phyloP scores from a whole-genome alignment of 2,113 vertebrate genomes.

The Camelus dromedarius region DNA sequence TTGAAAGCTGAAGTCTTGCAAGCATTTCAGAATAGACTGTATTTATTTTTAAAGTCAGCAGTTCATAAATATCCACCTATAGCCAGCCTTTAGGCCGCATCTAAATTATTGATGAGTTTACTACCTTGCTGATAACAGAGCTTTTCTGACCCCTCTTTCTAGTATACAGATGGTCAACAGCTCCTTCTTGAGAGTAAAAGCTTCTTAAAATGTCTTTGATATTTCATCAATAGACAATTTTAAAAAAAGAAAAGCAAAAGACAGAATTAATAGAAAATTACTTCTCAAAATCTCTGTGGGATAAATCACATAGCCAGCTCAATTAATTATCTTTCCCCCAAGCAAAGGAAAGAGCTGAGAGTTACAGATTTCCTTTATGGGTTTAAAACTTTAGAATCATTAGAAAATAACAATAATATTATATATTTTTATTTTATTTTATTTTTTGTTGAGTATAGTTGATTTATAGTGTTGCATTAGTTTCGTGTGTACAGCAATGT shows the following conservation, averaged over 20 bases:
- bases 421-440: not conserved
- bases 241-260: not conserved
- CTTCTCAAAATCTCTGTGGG: not conserved
- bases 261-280: not conserved
- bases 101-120: slow-evolving; percentile 63
- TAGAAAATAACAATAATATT: slow-evolving; percentile 15
- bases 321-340: not conserved
- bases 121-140: slow-evolving; percentile 38
- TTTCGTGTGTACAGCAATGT: too few relatives aligned
- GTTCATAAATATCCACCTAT: slow-evolving; percentile 29
- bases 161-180: not conserved
- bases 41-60: slow-evolving; percentile 70
- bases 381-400: not conserved
- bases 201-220: not conserved
- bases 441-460: too few relatives aligned
- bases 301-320: not conserved
- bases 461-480: too few relatives aligned
- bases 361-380: not conserved
- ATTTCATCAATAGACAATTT: slow-evolving; percentile 62
- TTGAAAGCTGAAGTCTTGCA: not conserved
- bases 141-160: not conserved
- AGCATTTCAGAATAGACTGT: slow-evolving; percentile 1
- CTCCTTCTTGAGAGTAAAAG: not conserved
- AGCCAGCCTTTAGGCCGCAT: not conserved
- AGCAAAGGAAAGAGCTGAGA: not conserved